These are phyloP conservation scores for Microctenopoma stevenorrisi DNA, from an alignment of 2,797 vertebrate genomes.

Conservation along the genomic window DNA sequence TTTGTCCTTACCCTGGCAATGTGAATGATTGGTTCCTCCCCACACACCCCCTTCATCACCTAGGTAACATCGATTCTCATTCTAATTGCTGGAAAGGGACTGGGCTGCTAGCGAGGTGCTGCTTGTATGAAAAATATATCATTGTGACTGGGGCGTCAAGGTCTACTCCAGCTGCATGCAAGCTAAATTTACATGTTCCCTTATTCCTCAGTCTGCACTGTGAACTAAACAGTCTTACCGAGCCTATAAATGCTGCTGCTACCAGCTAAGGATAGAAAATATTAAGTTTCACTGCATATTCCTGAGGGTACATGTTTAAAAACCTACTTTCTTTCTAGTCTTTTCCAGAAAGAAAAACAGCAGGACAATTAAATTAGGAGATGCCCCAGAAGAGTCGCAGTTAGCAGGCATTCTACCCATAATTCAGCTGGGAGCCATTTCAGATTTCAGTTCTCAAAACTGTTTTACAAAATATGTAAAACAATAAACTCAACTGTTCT, in stretches of 20 bases:
- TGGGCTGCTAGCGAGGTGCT: slow-evolving; percentile 56
- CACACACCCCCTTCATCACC: slow-evolving; percentile 70
- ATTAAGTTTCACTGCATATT: slow-evolving; percentile 11
- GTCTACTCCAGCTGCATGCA: slow-evolving; percentile 3
- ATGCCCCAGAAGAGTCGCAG: slow-evolving; percentile 39
- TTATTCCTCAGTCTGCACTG: slow-evolving; percentile 7
- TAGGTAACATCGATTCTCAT: slow-evolving; percentile 81
- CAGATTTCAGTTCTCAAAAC: background rate
- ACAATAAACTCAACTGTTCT: background rate
- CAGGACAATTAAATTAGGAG: slow-evolving; percentile 51
- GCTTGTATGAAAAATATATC: slow-evolving; percentile 65
- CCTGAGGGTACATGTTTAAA: slow-evolving; percentile 4
- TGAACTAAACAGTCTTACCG: slow-evolving; percentile 7
- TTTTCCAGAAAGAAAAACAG: slow-evolving; percentile 22
- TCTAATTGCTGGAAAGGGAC: slow-evolving; percentile 67
- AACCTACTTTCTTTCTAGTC: background rate
- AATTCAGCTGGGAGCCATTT: slow-evolving; percentile 49
- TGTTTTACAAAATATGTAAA: slow-evolving; percentile 17
- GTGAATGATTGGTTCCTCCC: slow-evolving; percentile 66
- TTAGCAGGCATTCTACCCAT: slow-evolving; percentile 45
- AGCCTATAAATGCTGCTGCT: slow-evolving; percentile 2
- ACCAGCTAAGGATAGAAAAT: slow-evolving; percentile 7
- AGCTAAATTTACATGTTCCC: slow-evolving; percentile 1
- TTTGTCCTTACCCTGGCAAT: slow-evolving; percentile 46
- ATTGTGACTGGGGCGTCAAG: slow-evolving; percentile 42